phyloP scores from a whole-genome alignment of 2,113 vertebrate genomes.

The Lichenostomus cassidix region DNA sequence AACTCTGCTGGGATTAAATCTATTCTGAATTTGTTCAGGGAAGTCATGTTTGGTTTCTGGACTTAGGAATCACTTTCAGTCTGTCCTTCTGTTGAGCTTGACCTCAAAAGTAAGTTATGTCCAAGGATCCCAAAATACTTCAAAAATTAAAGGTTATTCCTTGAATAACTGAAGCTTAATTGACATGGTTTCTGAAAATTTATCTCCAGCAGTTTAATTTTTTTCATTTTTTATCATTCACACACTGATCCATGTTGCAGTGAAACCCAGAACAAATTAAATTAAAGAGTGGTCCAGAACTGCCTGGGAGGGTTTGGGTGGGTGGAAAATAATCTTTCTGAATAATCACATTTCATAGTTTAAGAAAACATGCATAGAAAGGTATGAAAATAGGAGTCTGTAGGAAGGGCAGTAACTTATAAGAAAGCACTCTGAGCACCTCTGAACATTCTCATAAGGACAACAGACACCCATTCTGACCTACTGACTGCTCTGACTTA shows the following conservation, averaged over 20 bases:
- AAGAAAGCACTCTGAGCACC: not conserved
- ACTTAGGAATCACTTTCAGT: conserved; percentile 38
- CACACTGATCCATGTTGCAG: not conserved
- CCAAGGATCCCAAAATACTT: not conserved
- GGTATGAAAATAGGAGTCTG: not conserved
- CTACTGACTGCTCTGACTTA: not conserved
- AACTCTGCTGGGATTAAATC: conserved; percentile 1
- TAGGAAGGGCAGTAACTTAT: not conserved
- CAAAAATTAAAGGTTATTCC: not conserved
- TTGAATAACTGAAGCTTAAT: not conserved
- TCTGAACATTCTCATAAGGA: not conserved
- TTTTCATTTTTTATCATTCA: not conserved
- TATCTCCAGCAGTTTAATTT: not conserved
- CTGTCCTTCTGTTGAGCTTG: not conserved
- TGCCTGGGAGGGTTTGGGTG: not conserved
- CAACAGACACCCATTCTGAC: not conserved
- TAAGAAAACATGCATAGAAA: not conserved
- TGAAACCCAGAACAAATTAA: not conserved
- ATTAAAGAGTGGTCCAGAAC: not conserved
- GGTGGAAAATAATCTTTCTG: not conserved
- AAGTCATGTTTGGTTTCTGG: conserved; percentile 4
- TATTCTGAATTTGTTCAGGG: not conserved
- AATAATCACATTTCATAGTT: not conserved
- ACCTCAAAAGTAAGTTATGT: conserved; percentile 21
- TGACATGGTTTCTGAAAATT: not conserved